Evolutionary conservation across 2,888 invertebrate genomes (phyloP), one percentile per base, ranked within the genome.

Genomic region (Latrodectus elegans): DNA sequence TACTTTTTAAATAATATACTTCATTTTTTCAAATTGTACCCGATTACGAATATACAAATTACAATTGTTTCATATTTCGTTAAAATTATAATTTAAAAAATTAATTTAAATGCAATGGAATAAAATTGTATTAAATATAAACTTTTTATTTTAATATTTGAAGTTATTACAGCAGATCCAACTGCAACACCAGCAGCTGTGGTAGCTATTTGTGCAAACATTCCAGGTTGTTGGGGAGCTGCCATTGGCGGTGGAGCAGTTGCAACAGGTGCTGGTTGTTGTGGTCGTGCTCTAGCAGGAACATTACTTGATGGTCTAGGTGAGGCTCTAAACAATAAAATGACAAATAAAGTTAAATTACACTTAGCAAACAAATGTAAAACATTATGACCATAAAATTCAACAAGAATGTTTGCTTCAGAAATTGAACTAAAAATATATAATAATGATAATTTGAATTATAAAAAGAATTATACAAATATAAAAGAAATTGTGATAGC

Each of bases 111-210:
- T n/a, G n/a, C n/a, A n/a, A n/a, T n/a, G n/a, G n/a, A n/a, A n/a
- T n/a, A n/a, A n/a, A n/a, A n/a, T n/a, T n/a, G n/a, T n/a, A n/a
- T n/a, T n/a, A n/a, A n/a, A n/a, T n/a, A n/a, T n/a, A n/a, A n/a
- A n/a, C n/a, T n/a, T n/a, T n/a, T n/a, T n/a, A n/a, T n/a, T n/a
- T n/a, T n/a, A n/a, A n/a, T n/a, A n/a, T n/a, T n/a, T n/a, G n/a
- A 10, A 94, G 95, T 93, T 93, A 96, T 96, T 92, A 99, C 96
- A 89, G 99, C 97, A 0, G 98, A 98, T 90, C 99, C 99, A 86
- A 99, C 95, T 75, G 99, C 99, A 52, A 99, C 99, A 91, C 99
- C 99, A 89, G 98, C 99, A 90, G 99, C 99, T 11, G 99, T 99
- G 0, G 98, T 97, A 84, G 99, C 99, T 99, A 99, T 99, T 93